Evolutionary conservation across 1,140 invertebrate species (phyloP).

Genomic region (Daktulosphaira vitifoliae): DNA sequence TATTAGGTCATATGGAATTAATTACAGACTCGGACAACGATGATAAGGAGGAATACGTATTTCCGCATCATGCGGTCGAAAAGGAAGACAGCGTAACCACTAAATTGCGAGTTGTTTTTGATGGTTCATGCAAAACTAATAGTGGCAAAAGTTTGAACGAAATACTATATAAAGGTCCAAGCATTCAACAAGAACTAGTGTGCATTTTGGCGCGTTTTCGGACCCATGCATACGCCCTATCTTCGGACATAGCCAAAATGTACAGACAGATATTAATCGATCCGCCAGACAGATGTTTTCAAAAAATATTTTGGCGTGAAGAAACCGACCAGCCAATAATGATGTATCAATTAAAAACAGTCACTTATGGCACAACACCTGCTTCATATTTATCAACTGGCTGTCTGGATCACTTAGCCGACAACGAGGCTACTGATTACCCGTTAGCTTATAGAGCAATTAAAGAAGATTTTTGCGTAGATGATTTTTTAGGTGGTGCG

Average conservation of each 20-base stretch:
- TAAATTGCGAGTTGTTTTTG: constrained; percentile 42
- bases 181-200: constrained; percentile 40
- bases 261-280: constrained; percentile 41
- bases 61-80: constrained; percentile 40
- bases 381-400: constrained; percentile 42
- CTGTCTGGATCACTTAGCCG: constrained; percentile 41
- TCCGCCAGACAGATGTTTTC: constrained; percentile 38
- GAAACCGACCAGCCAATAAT: constrained; percentile 37
- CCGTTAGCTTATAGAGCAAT: constrained; percentile 34
- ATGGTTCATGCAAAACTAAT: constrained; percentile 38
- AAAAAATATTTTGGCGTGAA: constrained; percentile 39
- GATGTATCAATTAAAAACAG: constrained; percentile 39
- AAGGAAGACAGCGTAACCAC: constrained; percentile 33
- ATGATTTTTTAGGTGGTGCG: constrained; percentile 37
- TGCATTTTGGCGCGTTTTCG: constrained; percentile 41
- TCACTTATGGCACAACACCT: constrained; percentile 41
- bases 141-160: constrained; percentile 42
- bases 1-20: constrained; percentile 41
- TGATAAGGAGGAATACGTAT: no score
- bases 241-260: constrained; percentile 44
- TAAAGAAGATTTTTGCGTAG: constrained; percentile 37
- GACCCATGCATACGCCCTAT: constrained; percentile 39
- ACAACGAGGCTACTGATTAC: constrained; percentile 38
- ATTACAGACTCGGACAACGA: background rate
- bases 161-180: constrained; percentile 36